Percentiles rank a stretch among this genome's conserved stretches.
Conservation (phyloP, 2,888 invertebrate genomes). For the Graphium colonna region DNA sequence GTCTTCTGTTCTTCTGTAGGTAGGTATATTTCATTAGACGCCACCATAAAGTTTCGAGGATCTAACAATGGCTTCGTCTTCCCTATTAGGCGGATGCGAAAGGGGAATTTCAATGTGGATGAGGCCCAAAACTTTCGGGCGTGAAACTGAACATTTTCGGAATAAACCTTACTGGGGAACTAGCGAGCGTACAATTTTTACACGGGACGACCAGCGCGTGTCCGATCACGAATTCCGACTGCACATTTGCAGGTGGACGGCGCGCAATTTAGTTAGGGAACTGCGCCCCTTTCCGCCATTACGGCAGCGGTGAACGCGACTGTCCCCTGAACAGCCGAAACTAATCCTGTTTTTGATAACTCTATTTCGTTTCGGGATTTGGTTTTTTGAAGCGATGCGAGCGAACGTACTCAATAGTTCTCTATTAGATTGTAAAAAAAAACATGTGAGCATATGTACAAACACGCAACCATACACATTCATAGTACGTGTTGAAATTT, state of each 20-base stretch:
- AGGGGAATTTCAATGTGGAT: not conserved
- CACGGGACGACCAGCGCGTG: no score
- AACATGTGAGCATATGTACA: not conserved
- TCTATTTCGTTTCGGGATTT: constrained; percentile 35
- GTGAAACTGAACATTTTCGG: not conserved
- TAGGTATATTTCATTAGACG: no score
- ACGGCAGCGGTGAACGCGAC: constrained; percentile 32
- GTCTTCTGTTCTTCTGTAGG: no score
- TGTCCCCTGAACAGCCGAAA: constrained; percentile 31
- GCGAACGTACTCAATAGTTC: constrained; percentile 2
- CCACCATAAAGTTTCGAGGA: not conserved
- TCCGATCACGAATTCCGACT: constrained; percentile 40
- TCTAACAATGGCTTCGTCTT: not conserved
- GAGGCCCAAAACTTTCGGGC: not conserved
- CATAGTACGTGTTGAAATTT: not conserved
- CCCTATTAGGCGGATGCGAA: not conserved
- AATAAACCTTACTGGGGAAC: constrained; percentile 13
- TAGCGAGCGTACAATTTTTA: no score
- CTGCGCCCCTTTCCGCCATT: constrained; percentile 41
- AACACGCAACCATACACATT: not conserved
- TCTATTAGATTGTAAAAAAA: no score
- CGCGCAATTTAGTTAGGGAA: constrained; percentile 53
- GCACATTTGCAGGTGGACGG: constrained; percentile 40
- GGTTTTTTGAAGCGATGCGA: not conserved
- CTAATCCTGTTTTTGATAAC: constrained; percentile 54